Evolutionary conservation across 2,888 invertebrate genomes (phyloP).

Genomic region (Microplitis deprimator): DNA sequence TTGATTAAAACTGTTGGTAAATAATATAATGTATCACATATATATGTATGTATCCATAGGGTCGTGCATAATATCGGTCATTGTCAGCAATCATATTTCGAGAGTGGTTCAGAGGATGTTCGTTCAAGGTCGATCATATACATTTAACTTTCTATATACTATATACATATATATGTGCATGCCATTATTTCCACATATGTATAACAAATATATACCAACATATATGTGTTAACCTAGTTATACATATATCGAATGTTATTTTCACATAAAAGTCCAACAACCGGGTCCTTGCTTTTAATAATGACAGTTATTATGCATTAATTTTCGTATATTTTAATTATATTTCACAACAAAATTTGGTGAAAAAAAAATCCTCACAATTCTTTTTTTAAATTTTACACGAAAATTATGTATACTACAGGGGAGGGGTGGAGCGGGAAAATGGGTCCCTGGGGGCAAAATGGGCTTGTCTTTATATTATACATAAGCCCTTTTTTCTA

Average conservation of each 20-base stretch:
- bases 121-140: constrained; percentile 60
- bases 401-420: too few relatives aligned
- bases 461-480: too few relatives aligned
- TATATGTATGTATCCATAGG: constrained; percentile 48
- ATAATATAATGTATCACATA: constrained; percentile 15
- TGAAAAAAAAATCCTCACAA: too few relatives aligned
- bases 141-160: constrained; percentile 16
- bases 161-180: constrained; percentile 27
- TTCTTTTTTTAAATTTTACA: too few relatives aligned
- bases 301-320: not conserved
- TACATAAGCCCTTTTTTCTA: too few relatives aligned
- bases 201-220: not conserved
- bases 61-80: constrained; percentile 66
- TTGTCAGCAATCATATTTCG: constrained; percentile 64
- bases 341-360: too few relatives aligned
- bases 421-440: too few relatives aligned
- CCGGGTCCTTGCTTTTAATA: not conserved
- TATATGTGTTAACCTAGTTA: not conserved
- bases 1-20: constrained; percentile 19
- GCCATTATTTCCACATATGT: constrained; percentile 19
- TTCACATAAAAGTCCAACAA: not conserved
- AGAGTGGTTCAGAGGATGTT: constrained; percentile 60
- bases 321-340: not conserved
- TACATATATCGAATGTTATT: not conserved
- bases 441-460: too few relatives aligned